Evolutionary conservation across 2,797 vertebrate species (phyloP).

Genomic region (Diglossa cyanea): DNA sequence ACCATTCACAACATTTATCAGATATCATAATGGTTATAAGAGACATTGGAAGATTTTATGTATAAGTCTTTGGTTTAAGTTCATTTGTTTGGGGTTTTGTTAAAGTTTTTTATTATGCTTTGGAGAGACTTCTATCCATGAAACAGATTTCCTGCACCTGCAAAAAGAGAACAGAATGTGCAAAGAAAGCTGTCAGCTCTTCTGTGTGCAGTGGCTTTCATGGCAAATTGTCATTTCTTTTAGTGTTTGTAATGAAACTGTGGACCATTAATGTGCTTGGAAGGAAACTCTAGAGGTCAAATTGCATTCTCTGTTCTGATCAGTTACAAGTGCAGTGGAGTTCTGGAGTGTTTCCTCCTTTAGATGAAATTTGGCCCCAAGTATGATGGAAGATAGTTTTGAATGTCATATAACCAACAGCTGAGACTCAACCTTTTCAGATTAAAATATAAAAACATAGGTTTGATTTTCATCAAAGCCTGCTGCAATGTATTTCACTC

Average conservation of each 20-base stretch:
- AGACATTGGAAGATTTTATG: not conserved
- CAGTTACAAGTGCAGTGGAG: not conserved
- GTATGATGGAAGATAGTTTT: not conserved
- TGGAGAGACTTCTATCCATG: not conserved
- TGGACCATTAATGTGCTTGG: not conserved
- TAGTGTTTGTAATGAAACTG: not conserved
- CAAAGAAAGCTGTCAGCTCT: not conserved
- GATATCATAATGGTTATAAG: not conserved
- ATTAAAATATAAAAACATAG: not conserved
- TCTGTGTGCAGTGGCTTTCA: not conserved
- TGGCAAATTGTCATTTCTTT: not conserved
- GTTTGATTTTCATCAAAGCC: not conserved
- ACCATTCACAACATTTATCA: not conserved
- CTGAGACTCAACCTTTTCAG: not conserved
- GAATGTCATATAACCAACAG: not conserved
- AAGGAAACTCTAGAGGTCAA: not conserved
- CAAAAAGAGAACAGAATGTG: not conserved
- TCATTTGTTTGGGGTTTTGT: fast-evolving
- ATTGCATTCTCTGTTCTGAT: not conserved
- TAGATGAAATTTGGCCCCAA: not conserved
- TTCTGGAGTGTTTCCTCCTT: not conserved
- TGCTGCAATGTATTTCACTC: not conserved
- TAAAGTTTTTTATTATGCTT: not conserved
- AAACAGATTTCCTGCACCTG: not conserved
- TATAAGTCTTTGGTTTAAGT: not conserved